Evolutionary conservation across 2,797 vertebrate species (phyloP).

Genomic region (Sebastes melanostomus): DNA sequence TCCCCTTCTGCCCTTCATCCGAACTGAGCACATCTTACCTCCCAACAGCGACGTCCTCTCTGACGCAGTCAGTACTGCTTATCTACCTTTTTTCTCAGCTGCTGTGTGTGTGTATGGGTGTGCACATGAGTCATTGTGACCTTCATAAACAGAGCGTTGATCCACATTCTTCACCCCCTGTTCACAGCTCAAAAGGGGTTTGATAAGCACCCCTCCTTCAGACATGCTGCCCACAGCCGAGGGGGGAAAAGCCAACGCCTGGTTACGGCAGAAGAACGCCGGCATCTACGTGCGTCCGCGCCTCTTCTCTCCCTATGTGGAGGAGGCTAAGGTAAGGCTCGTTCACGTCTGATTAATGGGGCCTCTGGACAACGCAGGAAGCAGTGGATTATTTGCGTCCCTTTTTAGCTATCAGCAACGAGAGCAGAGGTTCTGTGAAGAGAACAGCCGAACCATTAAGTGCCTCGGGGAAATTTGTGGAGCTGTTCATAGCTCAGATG

Average conservation of each 20-base stretch:
- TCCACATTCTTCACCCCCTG: constrained; percentile 20
- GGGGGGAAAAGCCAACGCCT: constrained; percentile 95
- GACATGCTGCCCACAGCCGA: constrained; percentile 97
- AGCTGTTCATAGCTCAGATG: constrained; percentile 25
- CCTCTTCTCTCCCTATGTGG: constrained; percentile 97
- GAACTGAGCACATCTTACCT: constrained; percentile 96
- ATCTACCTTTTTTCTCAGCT: background rate
- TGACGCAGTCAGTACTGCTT: constrained; percentile 68
- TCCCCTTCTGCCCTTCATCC: constrained; percentile 91
- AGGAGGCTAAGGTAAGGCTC: constrained; percentile 94
- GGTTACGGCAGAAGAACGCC: constrained; percentile 95
- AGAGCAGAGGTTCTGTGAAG: constrained; percentile 8
- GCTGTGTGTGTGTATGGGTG: background rate
- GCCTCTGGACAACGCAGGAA: background rate
- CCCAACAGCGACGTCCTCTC: constrained; percentile 88
- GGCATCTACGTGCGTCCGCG: constrained; percentile 97
- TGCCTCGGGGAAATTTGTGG: constrained; percentile 19
- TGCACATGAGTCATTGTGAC: constrained; percentile 23
- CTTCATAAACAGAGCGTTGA: constrained; percentile 40
- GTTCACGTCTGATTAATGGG: constrained; percentile 25
- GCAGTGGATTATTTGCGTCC: constrained; percentile 5
- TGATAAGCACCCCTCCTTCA: constrained; percentile 97
- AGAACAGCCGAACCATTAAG: constrained; percentile 6
- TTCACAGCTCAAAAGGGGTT: constrained; percentile 94
- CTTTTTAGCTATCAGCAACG: constrained; percentile 17